Evolutionary conservation across 2,888 invertebrate genomes (phyloP), one percentile per base, ranked within the genome.

Genomic region (Athalia circularis): DNA sequence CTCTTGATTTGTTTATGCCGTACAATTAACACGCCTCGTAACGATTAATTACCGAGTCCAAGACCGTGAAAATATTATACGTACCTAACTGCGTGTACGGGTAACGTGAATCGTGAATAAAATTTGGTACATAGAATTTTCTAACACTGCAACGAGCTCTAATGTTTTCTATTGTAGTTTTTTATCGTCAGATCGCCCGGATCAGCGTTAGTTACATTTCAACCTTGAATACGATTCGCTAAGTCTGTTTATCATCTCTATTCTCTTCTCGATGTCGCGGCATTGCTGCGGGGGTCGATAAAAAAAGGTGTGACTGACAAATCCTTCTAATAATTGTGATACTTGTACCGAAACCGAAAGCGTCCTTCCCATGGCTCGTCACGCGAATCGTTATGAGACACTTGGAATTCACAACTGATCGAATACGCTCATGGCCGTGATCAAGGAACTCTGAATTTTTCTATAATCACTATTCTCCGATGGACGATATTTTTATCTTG

Each of bases 291-390:
- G 29, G 29, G 29, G 29, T 29, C 7, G 13, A 72, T 7, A 29
- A 50, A 72, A 59, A 47, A 50, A 3, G 3, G n/a, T 13, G 6
- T 47, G 15, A 47, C 47, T 59, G 59, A 59, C 59, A 59, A 59
- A 45, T 72, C 72, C 45, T 72, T 59, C 57, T 47, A 52, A 72
- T 59, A 72, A 72, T 57, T 47, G 72, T 45, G 59, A 29, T 29
- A 59, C 59, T 47, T 47, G 57, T 72, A 59, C 59, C 72, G 59
- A 59, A 72, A 72, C 72, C 72, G 72, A 72, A 72, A 72, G 72
- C 59, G 72, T 72, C 72, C 72, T 72, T 72, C 59, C 72, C n/a
- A 59, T 8, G 15, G 72, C 59, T 75, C 64, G 75, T 75, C 50
- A 75, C 62, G 75, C 75, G 62, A 62, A 64, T 61, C 61, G 75